Conservation (phyloP, 2,797 vertebrate species). For the Catamblyrhynchus diadema region DNA sequence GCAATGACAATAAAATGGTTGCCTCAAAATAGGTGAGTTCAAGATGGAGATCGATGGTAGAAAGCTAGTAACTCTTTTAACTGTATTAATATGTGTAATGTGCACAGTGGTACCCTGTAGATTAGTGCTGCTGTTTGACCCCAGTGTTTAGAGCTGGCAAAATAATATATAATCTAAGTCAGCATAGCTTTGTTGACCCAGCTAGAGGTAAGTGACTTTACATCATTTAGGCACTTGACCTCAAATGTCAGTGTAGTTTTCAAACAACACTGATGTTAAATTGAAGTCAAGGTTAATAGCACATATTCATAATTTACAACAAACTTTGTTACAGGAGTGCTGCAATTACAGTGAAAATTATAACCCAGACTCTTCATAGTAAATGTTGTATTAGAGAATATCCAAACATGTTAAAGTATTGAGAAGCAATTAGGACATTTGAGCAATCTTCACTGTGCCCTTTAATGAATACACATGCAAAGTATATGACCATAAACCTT, state of each 20-base stretch:
- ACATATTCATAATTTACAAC: background rate
- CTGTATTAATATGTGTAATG: background rate
- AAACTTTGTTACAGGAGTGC: background rate
- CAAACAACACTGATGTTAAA: background rate
- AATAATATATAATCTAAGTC: background rate
- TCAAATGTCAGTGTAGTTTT: background rate
- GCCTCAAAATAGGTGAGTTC: background rate
- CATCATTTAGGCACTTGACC: background rate
- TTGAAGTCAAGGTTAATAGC: slow-evolving; percentile 17
- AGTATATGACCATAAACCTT: background rate
- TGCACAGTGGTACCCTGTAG: background rate
- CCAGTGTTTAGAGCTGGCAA: background rate
- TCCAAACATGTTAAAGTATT: background rate
- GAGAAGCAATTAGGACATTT: background rate
- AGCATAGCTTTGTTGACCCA: background rate
- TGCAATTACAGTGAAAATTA: slow-evolving; percentile 7
- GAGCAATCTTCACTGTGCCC: background rate
- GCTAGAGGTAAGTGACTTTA: background rate
- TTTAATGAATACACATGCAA: background rate
- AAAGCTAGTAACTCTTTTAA: background rate
- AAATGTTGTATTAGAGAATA: background rate
- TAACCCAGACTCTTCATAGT: background rate
- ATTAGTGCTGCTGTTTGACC: background rate
- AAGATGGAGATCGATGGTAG: background rate
- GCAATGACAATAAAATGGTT: background rate